Evolutionary conservation across 2,797 vertebrate genomes (phyloP).

Genomic region (Hippopotamyrus pictus): DNA sequence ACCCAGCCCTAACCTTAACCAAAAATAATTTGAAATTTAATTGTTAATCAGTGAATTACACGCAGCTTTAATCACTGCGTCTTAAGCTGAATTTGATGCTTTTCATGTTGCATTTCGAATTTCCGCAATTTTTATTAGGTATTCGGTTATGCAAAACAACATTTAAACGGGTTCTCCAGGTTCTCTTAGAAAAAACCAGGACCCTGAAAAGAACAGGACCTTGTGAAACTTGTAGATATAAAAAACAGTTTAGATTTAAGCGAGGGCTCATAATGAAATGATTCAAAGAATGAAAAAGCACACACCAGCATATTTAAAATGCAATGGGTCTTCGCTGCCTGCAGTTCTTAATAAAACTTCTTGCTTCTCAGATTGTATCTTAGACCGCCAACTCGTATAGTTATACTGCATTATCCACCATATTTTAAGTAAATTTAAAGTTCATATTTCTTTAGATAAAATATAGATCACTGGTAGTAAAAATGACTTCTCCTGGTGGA

Average conservation of each 20-base stretch:
- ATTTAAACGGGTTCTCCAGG: neutral
- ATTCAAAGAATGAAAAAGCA: neutral
- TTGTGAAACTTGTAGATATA: neutral
- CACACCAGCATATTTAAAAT: neutral
- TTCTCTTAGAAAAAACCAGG: neutral
- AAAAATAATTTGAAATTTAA: neutral
- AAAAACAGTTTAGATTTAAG: neutral
- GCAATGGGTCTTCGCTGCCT: neutral
- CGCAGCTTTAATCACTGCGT: neutral
- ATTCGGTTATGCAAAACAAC: neutral
- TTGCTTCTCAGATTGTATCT: neutral
- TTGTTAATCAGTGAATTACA: neutral
- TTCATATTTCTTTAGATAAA: neutral
- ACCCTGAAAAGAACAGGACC: neutral
- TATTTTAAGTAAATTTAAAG: neutral
- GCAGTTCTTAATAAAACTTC: neutral
- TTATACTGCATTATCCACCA: neutral
- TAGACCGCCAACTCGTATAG: neutral
- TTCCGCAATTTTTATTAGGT: neutral
- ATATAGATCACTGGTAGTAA: neutral
- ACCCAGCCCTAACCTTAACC: neutral
- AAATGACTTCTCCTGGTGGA: neutral
- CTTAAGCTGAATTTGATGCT: neutral
- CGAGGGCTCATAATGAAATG: neutral
- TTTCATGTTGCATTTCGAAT: neutral